A percentile compares a stretch with the other conserved stretches of the same genome.
Evolutionary conservation across 2,888 invertebrate species (phyloP).

Genomic region (Dynastes tityus): DNA sequence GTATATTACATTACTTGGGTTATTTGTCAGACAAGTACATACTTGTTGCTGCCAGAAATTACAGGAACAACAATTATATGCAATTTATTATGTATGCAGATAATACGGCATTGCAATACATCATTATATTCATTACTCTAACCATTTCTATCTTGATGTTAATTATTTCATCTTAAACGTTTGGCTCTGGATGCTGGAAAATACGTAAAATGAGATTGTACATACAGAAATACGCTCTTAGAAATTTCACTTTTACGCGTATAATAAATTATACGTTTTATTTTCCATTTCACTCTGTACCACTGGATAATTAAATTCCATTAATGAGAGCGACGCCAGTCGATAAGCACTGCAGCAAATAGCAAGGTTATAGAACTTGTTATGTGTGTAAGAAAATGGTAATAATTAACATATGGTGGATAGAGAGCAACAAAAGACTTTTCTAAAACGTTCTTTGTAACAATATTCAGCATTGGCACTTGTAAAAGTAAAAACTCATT

Average conservation of each 20-base stretch:
- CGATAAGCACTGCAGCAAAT: not conserved
- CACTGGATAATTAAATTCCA: no score
- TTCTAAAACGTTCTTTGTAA: constrained; percentile 5
- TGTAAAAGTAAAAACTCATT: constrained; percentile 9
- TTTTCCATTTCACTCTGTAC: constrained; percentile 26
- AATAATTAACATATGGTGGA: constrained; percentile 17
- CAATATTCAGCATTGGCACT: not conserved
- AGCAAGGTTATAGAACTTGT: not conserved
- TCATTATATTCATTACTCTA: not conserved
- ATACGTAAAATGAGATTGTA: not conserved
- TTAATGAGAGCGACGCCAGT: no score
- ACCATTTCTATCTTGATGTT: not conserved
- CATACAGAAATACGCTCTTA: not conserved
- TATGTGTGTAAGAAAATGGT: not conserved
- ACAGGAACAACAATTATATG: not conserved
- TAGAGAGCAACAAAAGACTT: constrained; percentile 2
- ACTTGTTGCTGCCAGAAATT: no score
- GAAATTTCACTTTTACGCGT: constrained; percentile 35
- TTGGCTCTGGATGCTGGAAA: not conserved
- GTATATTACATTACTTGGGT: no score
- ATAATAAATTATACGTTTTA: constrained; percentile 7
- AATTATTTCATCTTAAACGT: not conserved
- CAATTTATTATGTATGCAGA: not conserved
- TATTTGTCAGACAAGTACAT: no score
- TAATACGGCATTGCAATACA: not conserved